phyloP scores from a whole-genome alignment of 1,140 invertebrate species.

The Drosophila melanica region DNA sequence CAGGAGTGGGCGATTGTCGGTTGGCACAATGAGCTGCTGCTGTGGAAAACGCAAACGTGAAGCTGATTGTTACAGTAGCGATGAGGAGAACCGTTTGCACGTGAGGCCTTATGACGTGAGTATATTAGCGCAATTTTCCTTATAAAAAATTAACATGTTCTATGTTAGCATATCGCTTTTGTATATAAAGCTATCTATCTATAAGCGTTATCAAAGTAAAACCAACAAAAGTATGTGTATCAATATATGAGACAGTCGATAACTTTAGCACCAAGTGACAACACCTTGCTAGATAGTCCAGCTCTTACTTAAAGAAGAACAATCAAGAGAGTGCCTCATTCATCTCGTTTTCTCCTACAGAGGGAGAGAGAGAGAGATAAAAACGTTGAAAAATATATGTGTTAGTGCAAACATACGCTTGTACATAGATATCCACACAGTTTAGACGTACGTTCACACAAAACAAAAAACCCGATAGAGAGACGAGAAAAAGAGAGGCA shows the following conservation, averaged over 20 bases:
- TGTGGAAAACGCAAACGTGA: constrained; percentile 46
- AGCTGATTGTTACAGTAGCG: constrained; percentile 6
- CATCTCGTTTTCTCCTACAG: constrained; percentile 5
- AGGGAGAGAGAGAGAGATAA: constrained; percentile 7
- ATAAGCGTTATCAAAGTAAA: constrained; percentile 8
- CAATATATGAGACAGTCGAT: constrained; percentile 20
- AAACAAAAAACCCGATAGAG: constrained; percentile 7
- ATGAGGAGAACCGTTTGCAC: constrained; percentile 24
- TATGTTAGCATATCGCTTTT: not conserved
- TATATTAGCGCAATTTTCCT: constrained; percentile 1
- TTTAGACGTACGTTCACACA: constrained; percentile 2
- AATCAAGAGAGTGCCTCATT: constrained; percentile 3
- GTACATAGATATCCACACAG: not conserved
- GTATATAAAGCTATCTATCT: not conserved
- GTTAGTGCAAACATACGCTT: not conserved
- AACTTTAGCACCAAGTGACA: constrained; percentile 27
- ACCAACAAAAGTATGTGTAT: constrained; percentile 1
- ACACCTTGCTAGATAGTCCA: constrained; percentile 3
- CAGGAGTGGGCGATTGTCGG: not conserved
- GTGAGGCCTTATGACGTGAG: constrained; percentile 47
- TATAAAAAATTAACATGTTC: not conserved
- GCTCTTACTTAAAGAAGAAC: not conserved
- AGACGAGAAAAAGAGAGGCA: constrained; percentile 2
- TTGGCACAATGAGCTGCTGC: constrained; percentile 50
- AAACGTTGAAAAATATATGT: constrained; percentile 5